A percentile compares a stretch with the other conserved stretches of the same genome.
phyloP scores from a whole-genome alignment of 2,113 vertebrate genomes.

The Dunckerocampus dactyliophorus region DNA sequence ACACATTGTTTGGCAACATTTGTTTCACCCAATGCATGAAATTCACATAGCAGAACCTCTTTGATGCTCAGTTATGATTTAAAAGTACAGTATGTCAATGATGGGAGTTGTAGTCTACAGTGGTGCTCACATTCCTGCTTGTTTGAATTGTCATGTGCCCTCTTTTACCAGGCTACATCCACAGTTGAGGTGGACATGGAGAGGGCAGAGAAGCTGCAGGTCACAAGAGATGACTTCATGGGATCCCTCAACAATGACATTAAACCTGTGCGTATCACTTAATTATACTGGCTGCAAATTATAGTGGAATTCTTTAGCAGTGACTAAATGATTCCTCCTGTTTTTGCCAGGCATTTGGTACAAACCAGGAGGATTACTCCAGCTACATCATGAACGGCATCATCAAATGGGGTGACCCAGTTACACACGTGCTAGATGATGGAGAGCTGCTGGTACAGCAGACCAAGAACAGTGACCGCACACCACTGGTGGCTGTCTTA shows the following conservation, averaged over 20 bases:
- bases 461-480: conserved; percentile 98
- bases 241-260: conserved; percentile 96
- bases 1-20: too few species aligned
- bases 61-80: too few species aligned
- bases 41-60: too few species aligned
- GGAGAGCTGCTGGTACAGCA: conserved; percentile 97
- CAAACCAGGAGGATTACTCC: conserved; percentile 96
- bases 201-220: conserved; percentile 90
- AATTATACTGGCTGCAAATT: neutral
- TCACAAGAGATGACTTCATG: conserved; percentile 87
- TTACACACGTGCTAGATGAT: conserved; percentile 88
- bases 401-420: conserved; percentile 96
- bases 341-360: conserved; percentile 85
- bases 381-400: conserved; percentile 99
- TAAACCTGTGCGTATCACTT: conserved; percentile 81
- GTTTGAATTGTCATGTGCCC: neutral
- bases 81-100: too few species aligned
- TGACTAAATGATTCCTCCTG: neutral
- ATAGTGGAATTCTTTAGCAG: neutral
- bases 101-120: too few species aligned
- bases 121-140: neutral
- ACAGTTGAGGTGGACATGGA: conserved; percentile 99
- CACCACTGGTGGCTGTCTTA: conserved; percentile 91
- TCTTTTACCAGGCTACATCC: conserved; percentile 80
- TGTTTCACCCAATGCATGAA: too few species aligned